A percentile compares a stretch with the other conserved stretches of the same genome.
phyloP scores from a whole-genome alignment of 2,797 vertebrate species.

The Chaenodraco wilsoni region DNA sequence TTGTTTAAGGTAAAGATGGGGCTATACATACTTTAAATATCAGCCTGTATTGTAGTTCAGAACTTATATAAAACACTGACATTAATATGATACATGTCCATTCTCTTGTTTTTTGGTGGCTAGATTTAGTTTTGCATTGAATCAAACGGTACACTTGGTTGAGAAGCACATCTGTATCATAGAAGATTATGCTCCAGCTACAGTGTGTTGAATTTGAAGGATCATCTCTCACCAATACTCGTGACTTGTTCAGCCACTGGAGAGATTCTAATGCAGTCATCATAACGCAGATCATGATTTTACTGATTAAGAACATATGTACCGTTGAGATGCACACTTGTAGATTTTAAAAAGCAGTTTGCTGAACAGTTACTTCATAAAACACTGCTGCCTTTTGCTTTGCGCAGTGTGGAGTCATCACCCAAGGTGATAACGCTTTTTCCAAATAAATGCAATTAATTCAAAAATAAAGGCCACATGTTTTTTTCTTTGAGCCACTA shows the following conservation, averaged over 20 bases:
- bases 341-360: conserved; percentile 48
- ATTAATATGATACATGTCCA: conserved; percentile 54
- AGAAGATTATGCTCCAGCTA: conserved; percentile 33
- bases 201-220: conserved; percentile 44
- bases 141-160: conserved; percentile 34
- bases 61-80: conserved; percentile 69
- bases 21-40: conserved; percentile 62
- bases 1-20: conserved; percentile 51
- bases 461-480: conserved; percentile 32
- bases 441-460: conserved; percentile 77
- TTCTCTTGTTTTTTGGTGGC: conserved; percentile 60
- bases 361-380: conserved; percentile 50
- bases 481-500: conserved; percentile 32
- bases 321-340: conserved; percentile 34
- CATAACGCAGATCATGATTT: conserved; percentile 29
- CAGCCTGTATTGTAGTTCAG: conserved; percentile 70
- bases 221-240: conserved; percentile 22
- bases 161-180: conserved; percentile 52
- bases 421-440: conserved; percentile 73
- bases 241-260: conserved; percentile 21
- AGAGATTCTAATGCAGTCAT: conserved; percentile 30
- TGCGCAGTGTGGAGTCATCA: conserved; percentile 62
- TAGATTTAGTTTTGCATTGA: conserved; percentile 56
- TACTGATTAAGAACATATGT: conserved; percentile 35
- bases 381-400: conserved; percentile 68